Conservation (phyloP, 2,888 invertebrate species). For the Tethea ocularis region DNA sequence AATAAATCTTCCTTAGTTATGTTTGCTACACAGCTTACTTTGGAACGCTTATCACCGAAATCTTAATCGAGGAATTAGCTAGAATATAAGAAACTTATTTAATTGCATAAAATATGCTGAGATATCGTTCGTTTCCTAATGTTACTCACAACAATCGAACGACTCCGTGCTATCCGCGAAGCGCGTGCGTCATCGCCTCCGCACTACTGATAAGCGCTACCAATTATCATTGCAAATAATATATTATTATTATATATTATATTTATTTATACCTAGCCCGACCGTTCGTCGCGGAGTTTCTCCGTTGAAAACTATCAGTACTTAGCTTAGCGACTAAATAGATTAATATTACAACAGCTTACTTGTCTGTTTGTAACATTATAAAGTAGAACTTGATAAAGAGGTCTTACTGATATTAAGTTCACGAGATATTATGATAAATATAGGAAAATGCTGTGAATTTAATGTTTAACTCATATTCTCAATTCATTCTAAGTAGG, state of each 20-base stretch:
- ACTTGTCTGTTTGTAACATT: constrained; percentile 56
- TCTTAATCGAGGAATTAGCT: too few species aligned
- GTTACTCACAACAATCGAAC: constrained; percentile 49
- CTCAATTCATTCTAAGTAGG: neutral
- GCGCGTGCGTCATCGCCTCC: constrained; percentile 81
- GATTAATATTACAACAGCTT: constrained; percentile 59
- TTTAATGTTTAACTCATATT: constrained; percentile 29
- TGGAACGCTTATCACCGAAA: too few species aligned
- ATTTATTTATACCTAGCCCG: constrained; percentile 51
- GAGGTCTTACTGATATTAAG: constrained; percentile 74
- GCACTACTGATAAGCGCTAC: constrained; percentile 76
- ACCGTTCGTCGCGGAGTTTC: constrained; percentile 57
- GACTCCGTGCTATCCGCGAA: constrained; percentile 59
- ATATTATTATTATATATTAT: constrained; percentile 62
- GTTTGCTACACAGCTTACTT: too few species aligned
- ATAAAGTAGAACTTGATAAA: constrained; percentile 65
- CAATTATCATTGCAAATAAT: constrained; percentile 83
- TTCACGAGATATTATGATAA: constrained; percentile 72
- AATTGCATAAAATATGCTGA: neutral
- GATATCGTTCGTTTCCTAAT: constrained; percentile 57
- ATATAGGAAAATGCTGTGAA: constrained; percentile 70
- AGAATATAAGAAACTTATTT: too few species aligned
- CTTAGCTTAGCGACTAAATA: constrained; percentile 50
- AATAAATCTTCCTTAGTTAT: too few species aligned
- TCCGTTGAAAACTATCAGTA: constrained; percentile 53